Percentiles rank a stretch among this genome's conserved stretches.
Evolutionary conservation across 2,113 vertebrate species (phyloP).

Genomic region (Vanacampus margaritifer): DNA sequence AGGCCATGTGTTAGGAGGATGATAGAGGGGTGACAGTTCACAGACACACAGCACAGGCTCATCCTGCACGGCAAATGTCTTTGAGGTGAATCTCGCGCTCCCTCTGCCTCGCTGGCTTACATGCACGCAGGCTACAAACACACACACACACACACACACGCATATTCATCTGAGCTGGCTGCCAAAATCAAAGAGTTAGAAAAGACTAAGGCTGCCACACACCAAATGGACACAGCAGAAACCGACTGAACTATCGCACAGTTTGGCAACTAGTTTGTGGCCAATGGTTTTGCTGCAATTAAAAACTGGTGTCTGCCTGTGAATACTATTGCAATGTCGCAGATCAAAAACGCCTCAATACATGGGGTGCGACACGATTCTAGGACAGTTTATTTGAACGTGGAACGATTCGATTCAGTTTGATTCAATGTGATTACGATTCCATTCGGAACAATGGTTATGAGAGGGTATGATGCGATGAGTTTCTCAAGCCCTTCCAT

Average conservation of each 20-base stretch:
- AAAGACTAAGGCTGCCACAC: slow-evolving; percentile 42
- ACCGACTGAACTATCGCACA: not conserved
- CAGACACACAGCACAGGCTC: slow-evolving; percentile 70
- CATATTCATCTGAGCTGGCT: slow-evolving; percentile 64
- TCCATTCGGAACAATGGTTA: too few relatives aligned
- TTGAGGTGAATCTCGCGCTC: slow-evolving; percentile 59
- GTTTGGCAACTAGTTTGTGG: not conserved
- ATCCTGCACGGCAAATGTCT: slow-evolving; percentile 73
- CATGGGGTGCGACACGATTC: too few relatives aligned
- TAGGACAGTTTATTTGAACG: too few relatives aligned
- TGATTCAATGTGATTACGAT: too few relatives aligned
- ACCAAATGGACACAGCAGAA: slow-evolving; percentile 2
- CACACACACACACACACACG: slow-evolving; percentile 48
- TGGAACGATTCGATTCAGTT: too few relatives aligned
- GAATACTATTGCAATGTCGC: too few relatives aligned
- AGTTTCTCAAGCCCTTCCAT: too few relatives aligned
- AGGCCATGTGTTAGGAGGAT: slow-evolving; percentile 72
- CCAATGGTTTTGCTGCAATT: slow-evolving; percentile 21
- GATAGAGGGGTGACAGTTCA: slow-evolving; percentile 70
- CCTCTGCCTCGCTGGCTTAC: not conserved
- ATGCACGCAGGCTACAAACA: slow-evolving; percentile 33
- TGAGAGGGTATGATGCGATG: too few relatives aligned
- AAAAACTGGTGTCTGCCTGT: not conserved
- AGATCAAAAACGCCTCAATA: too few relatives aligned
- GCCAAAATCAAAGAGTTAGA: slow-evolving; percentile 62